Base-by-base conservation (phyloP, 2,888 invertebrate species). In the Himalopsyche anomala region DNA sequence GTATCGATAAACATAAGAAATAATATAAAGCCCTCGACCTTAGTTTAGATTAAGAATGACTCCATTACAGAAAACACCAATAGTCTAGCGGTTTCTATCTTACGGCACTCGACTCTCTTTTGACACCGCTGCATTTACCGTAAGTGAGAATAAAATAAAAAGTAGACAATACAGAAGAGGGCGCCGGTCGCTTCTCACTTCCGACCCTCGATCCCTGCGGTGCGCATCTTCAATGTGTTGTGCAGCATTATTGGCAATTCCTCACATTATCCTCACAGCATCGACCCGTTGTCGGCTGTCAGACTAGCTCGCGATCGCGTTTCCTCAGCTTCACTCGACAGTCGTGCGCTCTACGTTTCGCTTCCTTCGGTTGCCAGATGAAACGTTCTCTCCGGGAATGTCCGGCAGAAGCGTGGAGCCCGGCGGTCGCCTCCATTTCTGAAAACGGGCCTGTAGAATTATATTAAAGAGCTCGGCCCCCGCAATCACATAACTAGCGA, bases 61-160 rank as follows among this genome's bases (percentile, higher is more conserved):
- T 91, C 93, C 92, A 92, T 92, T 92, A 92, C 91, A 87, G 92
- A 91, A 91, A 89, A 93, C 93, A 93, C 93, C 93, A 93, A 92
- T 93, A 93, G 93, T 91, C 92, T 93, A 93, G 93, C 93, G 92
- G 93, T 93, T 92, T 93, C 92, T 92, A 92, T 92, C 92, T 92
- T 92, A 83, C 92, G 80, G 92, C 92, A 92, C 92, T 89, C 90
- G 90, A 82, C 91, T 91, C 91, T 91, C 91, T 91, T 91, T 92
- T 91, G 92, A 91, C 91, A 92, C 92, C 92, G 92, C 91, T 91
- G 92, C 91, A 85, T 85, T 85, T 85, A 86, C 81, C 79, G 81
- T 87, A 85, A 85, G 87, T 85, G 87, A 84, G 74, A 74, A 74
- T 74, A 74, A 36, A 74, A 38, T 74, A 38, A 87, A 82, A 80